Evolutionary conservation across 2,888 invertebrate species (phyloP).

Genomic region (Parapristionchus giblindavisi): DNA sequence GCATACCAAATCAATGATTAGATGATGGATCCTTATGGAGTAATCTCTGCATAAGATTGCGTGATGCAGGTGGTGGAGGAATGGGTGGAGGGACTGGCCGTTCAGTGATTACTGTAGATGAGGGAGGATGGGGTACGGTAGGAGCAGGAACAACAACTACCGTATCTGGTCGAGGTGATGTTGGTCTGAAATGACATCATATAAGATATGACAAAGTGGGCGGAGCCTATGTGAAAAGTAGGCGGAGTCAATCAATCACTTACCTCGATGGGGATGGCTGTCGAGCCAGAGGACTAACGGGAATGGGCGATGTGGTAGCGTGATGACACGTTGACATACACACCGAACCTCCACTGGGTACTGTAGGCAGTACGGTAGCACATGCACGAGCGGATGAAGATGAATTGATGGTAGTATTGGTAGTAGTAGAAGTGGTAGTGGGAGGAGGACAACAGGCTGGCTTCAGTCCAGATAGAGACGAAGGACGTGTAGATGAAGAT

Average conservation of each 20-base stretch:
- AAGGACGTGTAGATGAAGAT: constrained; percentile 19
- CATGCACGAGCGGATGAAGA: no score
- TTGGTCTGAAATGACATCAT: not conserved
- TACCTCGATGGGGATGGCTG: not conserved
- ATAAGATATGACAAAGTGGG: not conserved
- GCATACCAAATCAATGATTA: constrained; percentile 20
- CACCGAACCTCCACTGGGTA: no score
- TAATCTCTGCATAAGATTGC: constrained; percentile 37
- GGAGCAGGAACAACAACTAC: not conserved
- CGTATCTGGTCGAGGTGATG: constrained; percentile 29
- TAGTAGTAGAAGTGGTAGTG: constrained; percentile 14
- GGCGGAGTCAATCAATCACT: not conserved
- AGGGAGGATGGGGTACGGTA: not conserved
- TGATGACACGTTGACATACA: no score
- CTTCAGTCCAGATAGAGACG: constrained; percentile 32
- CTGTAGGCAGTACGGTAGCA: no score
- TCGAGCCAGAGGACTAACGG: constrained; percentile 34
- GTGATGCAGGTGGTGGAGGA: constrained; percentile 31
- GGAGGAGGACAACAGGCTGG: constrained; percentile 2
- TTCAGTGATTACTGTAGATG: not conserved
- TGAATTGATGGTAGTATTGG: no score
- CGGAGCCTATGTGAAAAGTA: no score
- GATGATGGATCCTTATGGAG: constrained; percentile 37
- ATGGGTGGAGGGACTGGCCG: constrained; percentile 22
- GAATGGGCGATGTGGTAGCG: constrained; percentile 38